These are phyloP conservation scores for Rhinolophus ferrumequinum DNA, from an alignment of 2,113 vertebrate genomes.

Conservation along the genomic window DNA sequence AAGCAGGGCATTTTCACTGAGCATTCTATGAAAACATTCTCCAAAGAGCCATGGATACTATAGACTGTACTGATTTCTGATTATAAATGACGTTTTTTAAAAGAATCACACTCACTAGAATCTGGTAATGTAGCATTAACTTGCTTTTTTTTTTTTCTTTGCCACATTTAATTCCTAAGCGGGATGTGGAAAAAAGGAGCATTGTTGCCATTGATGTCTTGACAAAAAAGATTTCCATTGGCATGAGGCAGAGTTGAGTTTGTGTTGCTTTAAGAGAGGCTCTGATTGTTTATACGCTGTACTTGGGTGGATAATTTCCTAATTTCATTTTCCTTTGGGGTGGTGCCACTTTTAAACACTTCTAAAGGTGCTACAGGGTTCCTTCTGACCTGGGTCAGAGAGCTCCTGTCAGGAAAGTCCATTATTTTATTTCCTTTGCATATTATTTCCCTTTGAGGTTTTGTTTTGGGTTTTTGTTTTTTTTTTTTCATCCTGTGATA, in stretches of 20 bases:
- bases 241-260: not conserved
- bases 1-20: not conserved
- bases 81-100: not conserved
- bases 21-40: not conserved
- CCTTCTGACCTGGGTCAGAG: constrained; percentile 49
- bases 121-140: not conserved
- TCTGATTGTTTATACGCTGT: constrained; percentile 47
- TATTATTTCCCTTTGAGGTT: constrained; percentile 69
- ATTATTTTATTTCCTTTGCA: constrained; percentile 78
- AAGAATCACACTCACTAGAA: not conserved
- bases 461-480: constrained; percentile 44
- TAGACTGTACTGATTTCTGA: constrained; percentile 14
- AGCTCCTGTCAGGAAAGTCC: constrained; percentile 72
- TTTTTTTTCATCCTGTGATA: constrained; percentile 72
- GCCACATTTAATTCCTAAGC: not conserved
- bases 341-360: constrained; percentile 55
- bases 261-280: constrained; percentile 34
- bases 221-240: not conserved
- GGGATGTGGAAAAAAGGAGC: not conserved
- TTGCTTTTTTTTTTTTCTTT: not conserved
- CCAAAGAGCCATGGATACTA: not conserved
- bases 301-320: constrained; percentile 65
- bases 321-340: constrained; percentile 68
- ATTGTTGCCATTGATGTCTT: not conserved
- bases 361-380: constrained; percentile 25